Evolutionary conservation across 2,888 invertebrate genomes (phyloP).

Genomic region (Megastigmus dorsalis): DNA sequence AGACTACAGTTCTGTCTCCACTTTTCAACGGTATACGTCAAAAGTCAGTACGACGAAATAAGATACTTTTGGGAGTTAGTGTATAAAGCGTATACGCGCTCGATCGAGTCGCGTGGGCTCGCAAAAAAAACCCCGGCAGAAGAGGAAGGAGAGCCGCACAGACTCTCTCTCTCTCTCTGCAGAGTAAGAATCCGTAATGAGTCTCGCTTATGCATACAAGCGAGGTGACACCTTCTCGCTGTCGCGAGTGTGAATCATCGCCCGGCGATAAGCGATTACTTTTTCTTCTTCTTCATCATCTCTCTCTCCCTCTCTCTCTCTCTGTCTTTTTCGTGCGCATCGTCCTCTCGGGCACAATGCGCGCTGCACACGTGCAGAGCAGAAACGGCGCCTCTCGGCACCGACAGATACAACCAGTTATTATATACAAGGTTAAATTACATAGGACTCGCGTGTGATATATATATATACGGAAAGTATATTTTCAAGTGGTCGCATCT

Average conservation of each 20-base stretch:
- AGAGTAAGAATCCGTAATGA: constrained; percentile 67
- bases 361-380: constrained; percentile 59
- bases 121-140: constrained; percentile 29
- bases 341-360: constrained; percentile 62
- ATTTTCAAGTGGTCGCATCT: constrained; percentile 24
- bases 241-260: constrained; percentile 67
- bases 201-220: constrained; percentile 68
- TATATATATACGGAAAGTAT: constrained; percentile 37
- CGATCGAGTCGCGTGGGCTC: constrained; percentile 53
- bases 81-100: constrained; percentile 39
- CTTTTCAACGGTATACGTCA: too few species aligned
- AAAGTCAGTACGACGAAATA: too few species aligned
- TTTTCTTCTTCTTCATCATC: constrained; percentile 2
- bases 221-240: constrained; percentile 70
- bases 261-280: constrained; percentile 58
- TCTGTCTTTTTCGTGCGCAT: not conserved
- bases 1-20: too few species aligned
- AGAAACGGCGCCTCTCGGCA: constrained; percentile 58
- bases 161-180: too few species aligned
- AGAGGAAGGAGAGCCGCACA: constrained; percentile 1
- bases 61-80: constrained; percentile 33
- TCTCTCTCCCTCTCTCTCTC: not conserved
- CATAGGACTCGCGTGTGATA: constrained; percentile 52
- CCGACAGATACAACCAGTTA: constrained; percentile 58
- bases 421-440: constrained; percentile 63